A percentile compares a stretch with the other conserved stretches of the same genome.
Evolutionary conservation across 2,888 invertebrate species (phyloP).

Genomic region (Dynastes grantii): DNA sequence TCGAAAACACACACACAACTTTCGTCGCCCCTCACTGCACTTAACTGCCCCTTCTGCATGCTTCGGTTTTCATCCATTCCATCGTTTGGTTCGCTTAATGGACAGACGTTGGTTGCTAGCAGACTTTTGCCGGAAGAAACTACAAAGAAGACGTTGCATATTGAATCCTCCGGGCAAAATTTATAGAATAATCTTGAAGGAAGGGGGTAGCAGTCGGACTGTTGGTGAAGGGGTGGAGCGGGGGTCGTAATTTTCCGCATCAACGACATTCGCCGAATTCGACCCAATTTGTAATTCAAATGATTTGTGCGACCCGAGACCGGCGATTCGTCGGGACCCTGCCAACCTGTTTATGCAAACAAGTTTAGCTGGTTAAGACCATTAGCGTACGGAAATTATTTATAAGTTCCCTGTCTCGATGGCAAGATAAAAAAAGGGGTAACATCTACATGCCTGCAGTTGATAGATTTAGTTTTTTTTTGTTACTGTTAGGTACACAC

Average conservation of each 20-base stretch:
- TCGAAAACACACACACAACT: slow-evolving; percentile 20
- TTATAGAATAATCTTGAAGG: slow-evolving; percentile 36
- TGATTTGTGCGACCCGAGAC: slow-evolving; percentile 34
- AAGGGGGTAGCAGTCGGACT: neutral
- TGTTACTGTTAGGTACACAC: too few species aligned
- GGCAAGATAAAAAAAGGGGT: neutral
- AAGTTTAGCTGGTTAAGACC: slow-evolving; percentile 39
- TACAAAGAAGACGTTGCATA: slow-evolving; percentile 35
- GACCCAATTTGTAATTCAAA: slow-evolving; percentile 46
- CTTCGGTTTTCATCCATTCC: neutral
- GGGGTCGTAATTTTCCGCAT: slow-evolving; percentile 37
- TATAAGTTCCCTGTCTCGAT: slow-evolving; percentile 23
- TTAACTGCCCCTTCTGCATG: neutral
- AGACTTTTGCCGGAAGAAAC: neutral
- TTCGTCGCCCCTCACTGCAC: neutral
- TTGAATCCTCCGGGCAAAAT: slow-evolving; percentile 26
- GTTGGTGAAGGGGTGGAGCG: slow-evolving; percentile 1
- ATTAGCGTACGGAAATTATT: slow-evolving; percentile 43
- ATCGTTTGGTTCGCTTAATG: slow-evolving; percentile 12
- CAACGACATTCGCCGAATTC: slow-evolving; percentile 37
- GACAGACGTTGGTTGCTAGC: neutral
- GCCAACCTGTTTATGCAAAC: slow-evolving; percentile 39
- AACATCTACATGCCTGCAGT: neutral
- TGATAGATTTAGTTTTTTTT: neutral
- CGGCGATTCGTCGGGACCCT: neutral